Base-by-base conservation (phyloP, 1,140 invertebrate species). In the Magallana angulata region DNA sequence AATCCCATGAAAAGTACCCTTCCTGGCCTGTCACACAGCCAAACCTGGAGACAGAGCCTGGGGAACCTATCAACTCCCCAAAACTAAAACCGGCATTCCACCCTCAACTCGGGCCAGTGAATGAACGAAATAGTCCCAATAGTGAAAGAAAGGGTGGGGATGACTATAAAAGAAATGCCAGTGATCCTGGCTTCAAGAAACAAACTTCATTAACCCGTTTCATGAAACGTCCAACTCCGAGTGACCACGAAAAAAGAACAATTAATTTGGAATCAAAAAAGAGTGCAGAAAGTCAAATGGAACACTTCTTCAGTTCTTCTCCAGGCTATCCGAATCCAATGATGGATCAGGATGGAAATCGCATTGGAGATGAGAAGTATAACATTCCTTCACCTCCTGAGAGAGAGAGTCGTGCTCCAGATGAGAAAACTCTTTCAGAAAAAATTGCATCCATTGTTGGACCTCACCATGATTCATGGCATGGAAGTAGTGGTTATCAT, bases 1-100 rank as follows among this genome's bases (percentile, higher is more conserved):
- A 97, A 83, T 97, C 96, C 86, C 97, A 97, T 95, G 97, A 97
- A 94, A 97, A 97, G 91, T 97, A 97, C 92, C 97, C 97, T 4
- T 97, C 97, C 68, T 97, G 97, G 97, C 97, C 97, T 12, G 96
- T 93, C 36, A 92, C 92, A 9, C 90, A 91, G 48, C 86, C 91
- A 85, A 93, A 85, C 85, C 84, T 88, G 12, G 89, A 89, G 11
- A 59, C 84, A 0, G 89, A 91, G 30, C 87, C 85, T 56, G 71
- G 89, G 3, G 88, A 90, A 59, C 87, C 92, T 8, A 91, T 93
- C 12, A 91, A 89, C 60, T 84, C 90, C 5, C 91, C 90, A 58
- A 82, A 82, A 88, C 24, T 80, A 84, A 87, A 87, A 57, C 90
- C 92, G 71, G 85, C 88, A 36, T 90, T 90, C 83, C 84, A 88